These are phyloP conservation scores for Pongo abelii DNA, from an alignment of 2,113 vertebrate genomes.

Conservation along the genomic window DNA sequence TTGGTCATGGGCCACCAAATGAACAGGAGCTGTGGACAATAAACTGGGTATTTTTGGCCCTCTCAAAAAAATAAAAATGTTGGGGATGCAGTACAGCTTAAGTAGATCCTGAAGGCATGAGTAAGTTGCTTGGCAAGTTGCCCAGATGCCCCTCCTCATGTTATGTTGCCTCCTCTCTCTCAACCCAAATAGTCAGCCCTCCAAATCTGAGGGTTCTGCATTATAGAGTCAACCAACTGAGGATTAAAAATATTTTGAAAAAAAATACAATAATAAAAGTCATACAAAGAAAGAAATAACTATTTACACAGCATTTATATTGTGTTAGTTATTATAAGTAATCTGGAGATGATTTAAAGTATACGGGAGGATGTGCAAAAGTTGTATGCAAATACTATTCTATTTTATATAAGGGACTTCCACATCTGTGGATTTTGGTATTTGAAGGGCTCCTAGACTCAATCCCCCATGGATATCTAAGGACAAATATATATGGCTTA, in stretches of 20 bases:
- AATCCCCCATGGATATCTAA: neutral
- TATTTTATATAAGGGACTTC: neutral
- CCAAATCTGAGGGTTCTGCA: neutral
- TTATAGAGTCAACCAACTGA: neutral
- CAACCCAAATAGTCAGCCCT: neutral
- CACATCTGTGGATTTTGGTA: neutral
- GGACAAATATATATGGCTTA: neutral
- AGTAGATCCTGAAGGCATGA: neutral
- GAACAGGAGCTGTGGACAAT: neutral
- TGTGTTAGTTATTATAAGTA: neutral
- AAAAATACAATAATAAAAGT: neutral
- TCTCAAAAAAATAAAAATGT: no score
- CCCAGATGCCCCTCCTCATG: neutral
- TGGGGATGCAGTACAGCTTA: neutral
- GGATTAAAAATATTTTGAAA: neutral
- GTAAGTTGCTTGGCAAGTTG: neutral
- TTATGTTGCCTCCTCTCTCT: neutral
- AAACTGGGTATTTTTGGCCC: neutral
- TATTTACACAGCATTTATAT: neutral
- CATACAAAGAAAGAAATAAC: neutral
- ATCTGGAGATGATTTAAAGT: neutral
- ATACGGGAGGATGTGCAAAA: neutral
- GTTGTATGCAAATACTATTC: neutral
- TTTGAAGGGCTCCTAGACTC: neutral
- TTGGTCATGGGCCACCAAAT: neutral